These are phyloP conservation scores for Tapirus indicus DNA, from an alignment of 2,797 vertebrate genomes.

Conservation along the genomic window DNA sequence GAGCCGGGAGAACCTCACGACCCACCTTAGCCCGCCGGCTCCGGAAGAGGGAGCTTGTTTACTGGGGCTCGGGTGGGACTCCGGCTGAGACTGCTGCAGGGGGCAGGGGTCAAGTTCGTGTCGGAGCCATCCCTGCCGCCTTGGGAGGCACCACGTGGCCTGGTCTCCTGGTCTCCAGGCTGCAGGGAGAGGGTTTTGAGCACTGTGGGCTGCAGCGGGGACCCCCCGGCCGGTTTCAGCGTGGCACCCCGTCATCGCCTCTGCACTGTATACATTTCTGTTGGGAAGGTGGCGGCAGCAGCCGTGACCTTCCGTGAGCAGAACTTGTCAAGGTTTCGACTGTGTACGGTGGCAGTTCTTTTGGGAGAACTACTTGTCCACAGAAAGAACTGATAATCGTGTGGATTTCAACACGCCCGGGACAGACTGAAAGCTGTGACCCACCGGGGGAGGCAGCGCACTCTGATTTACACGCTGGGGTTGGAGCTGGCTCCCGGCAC, in stretches of 20 bases:
- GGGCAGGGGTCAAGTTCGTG: not conserved
- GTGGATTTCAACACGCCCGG: not conserved
- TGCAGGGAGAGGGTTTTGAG: too few species aligned
- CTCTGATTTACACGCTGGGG: not conserved
- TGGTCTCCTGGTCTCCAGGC: not conserved
- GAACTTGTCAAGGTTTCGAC: not conserved
- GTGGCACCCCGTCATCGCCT: fast-evolving
- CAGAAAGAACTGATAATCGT: conserved; percentile 29
- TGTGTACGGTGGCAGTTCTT: not conserved
- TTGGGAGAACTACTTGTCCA: conserved; percentile 28
- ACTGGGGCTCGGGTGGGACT: not conserved
- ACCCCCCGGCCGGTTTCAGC: not conserved
- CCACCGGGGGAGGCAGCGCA: not conserved
- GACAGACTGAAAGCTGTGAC: not conserved
- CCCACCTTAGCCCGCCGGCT: not conserved
- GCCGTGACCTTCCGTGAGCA: not conserved
- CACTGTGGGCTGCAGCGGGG: fast-evolving
- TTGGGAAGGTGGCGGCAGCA: fast-evolving
- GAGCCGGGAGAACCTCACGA: not conserved
- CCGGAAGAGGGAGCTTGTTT: fast-evolving
- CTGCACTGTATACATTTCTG: fast-evolving
- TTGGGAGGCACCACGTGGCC: not conserved
- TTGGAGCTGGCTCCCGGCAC: not conserved
- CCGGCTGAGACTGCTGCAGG: not conserved
- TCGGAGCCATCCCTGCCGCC: not conserved